Evolutionary conservation across 2,888 invertebrate species (phyloP).

Genomic region (Eumacrocentrus americanus): DNA sequence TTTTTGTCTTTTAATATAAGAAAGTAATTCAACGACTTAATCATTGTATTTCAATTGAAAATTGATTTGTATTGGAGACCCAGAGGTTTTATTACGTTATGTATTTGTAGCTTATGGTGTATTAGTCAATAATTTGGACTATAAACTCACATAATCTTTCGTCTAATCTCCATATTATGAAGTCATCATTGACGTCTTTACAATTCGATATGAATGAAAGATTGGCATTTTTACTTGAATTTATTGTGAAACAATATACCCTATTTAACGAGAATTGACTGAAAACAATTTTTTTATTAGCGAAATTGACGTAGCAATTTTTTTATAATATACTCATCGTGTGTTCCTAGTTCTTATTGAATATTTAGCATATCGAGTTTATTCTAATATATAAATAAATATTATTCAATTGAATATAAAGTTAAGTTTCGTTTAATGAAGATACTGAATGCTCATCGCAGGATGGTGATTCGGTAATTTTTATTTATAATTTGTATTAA

Average conservation of each 20-base stretch:
- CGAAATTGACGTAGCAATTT: no score
- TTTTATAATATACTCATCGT: no score
- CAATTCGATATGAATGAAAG: slow-evolving; percentile 5
- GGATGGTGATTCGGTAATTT: slow-evolving; percentile 30
- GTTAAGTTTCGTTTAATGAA: slow-evolving; percentile 13
- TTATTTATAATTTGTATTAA: background rate
- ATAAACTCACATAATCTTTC: background rate
- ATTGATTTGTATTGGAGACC: no score
- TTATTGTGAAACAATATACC: background rate
- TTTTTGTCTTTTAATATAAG: no score
- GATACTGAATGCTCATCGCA: slow-evolving; percentile 17
- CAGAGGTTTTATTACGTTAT: no score
- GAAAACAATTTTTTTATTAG: no score
- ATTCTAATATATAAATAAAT: background rate
- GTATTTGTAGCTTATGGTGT: no score
- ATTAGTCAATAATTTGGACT: slow-evolving; percentile 4
- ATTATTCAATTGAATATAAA: background rate
- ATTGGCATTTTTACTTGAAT: slow-evolving; percentile 12
- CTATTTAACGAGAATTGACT: no score
- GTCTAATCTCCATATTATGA: slow-evolving; percentile 2
- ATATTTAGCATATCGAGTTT: background rate
- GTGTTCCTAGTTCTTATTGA: no score
- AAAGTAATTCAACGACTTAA: no score
- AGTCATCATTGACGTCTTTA: background rate
- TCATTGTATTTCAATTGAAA: no score